A percentile compares a stretch with the other conserved stretches of the same genome.
phyloP scores from a whole-genome alignment of 2,888 invertebrate species.

The Limulus polyphemus region DNA sequence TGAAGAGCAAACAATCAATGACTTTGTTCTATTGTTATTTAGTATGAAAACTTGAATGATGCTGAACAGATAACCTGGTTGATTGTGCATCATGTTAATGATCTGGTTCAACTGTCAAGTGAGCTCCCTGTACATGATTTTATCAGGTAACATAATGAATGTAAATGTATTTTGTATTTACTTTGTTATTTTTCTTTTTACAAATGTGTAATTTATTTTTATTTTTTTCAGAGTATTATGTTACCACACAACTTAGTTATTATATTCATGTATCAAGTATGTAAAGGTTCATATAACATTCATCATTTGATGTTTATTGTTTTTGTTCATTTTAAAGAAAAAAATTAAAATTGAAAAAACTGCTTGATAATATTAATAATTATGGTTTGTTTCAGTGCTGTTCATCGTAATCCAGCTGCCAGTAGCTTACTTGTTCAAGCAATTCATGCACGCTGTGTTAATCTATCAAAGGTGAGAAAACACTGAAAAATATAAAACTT shows the following conservation, averaged over 20 bases:
- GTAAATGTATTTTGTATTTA: background rate
- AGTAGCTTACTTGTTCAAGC: constrained; percentile 60
- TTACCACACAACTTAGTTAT: no score
- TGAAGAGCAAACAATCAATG: background rate
- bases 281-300: no score
- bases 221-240: no score
- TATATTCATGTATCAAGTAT: no score
- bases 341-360: no score
- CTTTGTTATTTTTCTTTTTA: background rate
- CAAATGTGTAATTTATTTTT: background rate
- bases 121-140: constrained; percentile 56
- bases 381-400: constrained; percentile 37
- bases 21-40: constrained; percentile 21
- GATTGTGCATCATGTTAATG: constrained; percentile 55
- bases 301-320: no score
- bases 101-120: constrained; percentile 49
- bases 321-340: no score
- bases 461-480: constrained; percentile 32
- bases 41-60: constrained; percentile 50
- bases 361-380: no score
- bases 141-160: constrained; percentile 35
- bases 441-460: constrained; percentile 52
- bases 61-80: constrained; percentile 63
- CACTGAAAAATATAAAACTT: background rate
- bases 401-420: constrained; percentile 51